Base-by-base conservation (phyloP, 1,140 invertebrate species). In the Zaprionus kolodkinae region DNA sequence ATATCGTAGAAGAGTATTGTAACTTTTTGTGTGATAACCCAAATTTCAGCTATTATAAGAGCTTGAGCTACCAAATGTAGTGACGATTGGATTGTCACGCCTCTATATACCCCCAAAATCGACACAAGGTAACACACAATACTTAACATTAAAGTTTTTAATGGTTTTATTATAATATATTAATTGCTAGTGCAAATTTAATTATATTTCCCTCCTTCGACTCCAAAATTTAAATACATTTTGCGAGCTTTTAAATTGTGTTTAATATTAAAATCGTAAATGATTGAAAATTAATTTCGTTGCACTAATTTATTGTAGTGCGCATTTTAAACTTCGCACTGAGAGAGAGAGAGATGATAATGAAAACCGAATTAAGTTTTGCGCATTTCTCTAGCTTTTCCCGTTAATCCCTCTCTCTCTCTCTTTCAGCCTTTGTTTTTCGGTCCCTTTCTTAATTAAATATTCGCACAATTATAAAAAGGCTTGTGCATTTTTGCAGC, bases 401-500 rank as follows among this genome's bases (percentile, higher is more conserved):
- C 3, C 27, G 4, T 27, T 27, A 2, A 2, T 30, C 27, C 21
- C 40, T 78, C 40, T 10, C 55, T 68, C 43, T 68, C 43, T 11
- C 40, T 9, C 40, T 45, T 6, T 45, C 6, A 7, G 6, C n/a
- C 40, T 43, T 13, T 43, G 13, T 43, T 6, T 43, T 7, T 43
- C 1, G 6, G 38, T 43, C 40, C 15, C 7, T 43, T 15, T 10
- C 40, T 9, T 45, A 6, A 40, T 33, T 50, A 4, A 35, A 50
- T 36, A 10, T 27, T 30, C 17, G 21, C 12, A 21, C 35, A 59
- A 59, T 59, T 62, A 12, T 35, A 50, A 35, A 64, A 11, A 54
- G n/a, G 21, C 52, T 56, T 30, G 0, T 77, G 57, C 62, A 60
- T 70, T 78, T 75, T 74, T 72, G 67, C 67, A 48, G 83, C 84